Evolutionary conservation across 2,888 invertebrate species (phyloP).

Genomic region (Ormyrus thymus): DNA sequence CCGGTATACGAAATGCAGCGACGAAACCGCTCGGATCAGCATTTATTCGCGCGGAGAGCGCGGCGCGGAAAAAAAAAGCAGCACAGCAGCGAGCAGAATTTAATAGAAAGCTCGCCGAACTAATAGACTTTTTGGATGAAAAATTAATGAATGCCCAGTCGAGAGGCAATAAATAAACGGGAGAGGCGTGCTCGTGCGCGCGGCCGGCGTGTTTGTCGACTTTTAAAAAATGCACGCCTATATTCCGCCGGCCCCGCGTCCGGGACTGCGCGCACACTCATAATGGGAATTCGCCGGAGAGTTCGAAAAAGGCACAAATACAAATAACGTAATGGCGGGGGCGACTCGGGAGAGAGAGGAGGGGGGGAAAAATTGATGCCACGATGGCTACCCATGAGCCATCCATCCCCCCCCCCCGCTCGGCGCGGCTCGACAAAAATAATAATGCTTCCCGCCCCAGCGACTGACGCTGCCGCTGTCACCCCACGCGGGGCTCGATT

Average conservation of each 20-base stretch:
- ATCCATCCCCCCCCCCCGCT: conserved; percentile 56
- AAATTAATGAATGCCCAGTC: conserved; percentile 15
- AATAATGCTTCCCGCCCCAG: conserved; percentile 58
- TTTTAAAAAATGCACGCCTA: conserved; percentile 34
- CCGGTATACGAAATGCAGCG: no score
- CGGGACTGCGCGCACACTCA: background rate
- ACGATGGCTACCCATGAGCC: conserved; percentile 63
- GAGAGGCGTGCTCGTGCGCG: background rate
- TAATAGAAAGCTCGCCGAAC: conserved; percentile 12
- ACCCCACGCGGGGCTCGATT: conserved; percentile 60
- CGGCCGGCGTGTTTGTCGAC: conserved; percentile 15
- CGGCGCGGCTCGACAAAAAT: conserved; percentile 53
- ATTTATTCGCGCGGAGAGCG: no score
- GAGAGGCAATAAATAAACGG: conserved; percentile 31
- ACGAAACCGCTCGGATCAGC: no score
- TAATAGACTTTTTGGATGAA: conserved; percentile 16
- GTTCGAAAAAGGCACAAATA: conserved; percentile 49
- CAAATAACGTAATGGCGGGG: conserved; percentile 56
- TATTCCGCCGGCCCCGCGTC: background rate
- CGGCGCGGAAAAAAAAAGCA: background rate
- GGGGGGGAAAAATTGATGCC: conserved; percentile 56
- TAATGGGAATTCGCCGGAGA: conserved; percentile 47
- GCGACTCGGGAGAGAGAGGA: conserved; percentile 17
- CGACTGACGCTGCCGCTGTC: conserved; percentile 48
- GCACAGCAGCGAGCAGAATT: background rate